Conservation (phyloP, 2,113 vertebrate genomes). For the Choloepus hoffmanni region DNA sequence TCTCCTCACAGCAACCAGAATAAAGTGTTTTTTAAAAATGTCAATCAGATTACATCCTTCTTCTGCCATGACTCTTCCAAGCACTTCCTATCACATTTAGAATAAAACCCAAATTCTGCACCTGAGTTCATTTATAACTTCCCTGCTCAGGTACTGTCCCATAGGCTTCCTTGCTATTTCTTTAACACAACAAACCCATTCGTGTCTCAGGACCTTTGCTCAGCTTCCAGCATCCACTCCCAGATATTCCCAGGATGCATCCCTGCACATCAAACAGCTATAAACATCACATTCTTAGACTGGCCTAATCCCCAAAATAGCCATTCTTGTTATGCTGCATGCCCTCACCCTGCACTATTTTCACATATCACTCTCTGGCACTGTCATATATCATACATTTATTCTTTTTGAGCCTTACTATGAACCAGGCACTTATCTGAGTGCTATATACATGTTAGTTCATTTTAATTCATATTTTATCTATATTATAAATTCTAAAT, state of each 20-base stretch:
- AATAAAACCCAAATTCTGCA: neutral
- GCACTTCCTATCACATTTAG: neutral
- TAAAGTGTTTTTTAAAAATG: neutral
- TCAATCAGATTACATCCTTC: neutral
- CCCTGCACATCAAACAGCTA: neutral
- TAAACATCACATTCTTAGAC: neutral
- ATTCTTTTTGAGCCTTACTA: no score
- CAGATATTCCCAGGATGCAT: neutral
- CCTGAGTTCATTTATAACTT: neutral
- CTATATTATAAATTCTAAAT: no score
- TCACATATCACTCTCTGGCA: neutral
- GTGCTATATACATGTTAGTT: no score
- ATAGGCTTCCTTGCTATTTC: no score
- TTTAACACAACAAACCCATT: neutral
- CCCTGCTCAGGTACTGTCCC: neutral
- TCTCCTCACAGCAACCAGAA: neutral
- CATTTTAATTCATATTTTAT: no score
- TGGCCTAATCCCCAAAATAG: neutral
- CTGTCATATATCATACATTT: no score
- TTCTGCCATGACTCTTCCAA: neutral
- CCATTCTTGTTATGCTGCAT: neutral
- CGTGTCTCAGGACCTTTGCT: neutral
- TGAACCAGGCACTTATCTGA: no score
- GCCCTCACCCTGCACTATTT: neutral
- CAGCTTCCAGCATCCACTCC: neutral